phyloP scores from a whole-genome alignment of 2,888 invertebrate species.

The Scaptomyza tumidula region DNA sequence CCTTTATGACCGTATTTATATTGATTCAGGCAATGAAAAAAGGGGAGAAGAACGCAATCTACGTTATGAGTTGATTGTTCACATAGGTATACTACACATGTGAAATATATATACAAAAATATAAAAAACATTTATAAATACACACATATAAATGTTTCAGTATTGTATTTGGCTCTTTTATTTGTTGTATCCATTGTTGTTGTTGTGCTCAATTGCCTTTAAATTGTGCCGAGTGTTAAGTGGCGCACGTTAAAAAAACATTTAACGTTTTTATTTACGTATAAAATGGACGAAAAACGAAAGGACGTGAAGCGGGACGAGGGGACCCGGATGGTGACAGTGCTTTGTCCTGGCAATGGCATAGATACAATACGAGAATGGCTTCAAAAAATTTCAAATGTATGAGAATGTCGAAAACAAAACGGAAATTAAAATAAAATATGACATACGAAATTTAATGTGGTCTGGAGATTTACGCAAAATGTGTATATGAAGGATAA shows the following conservation, averaged over 20 bases:
- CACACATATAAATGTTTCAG: constrained; percentile 31
- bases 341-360: constrained; percentile 65
- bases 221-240: constrained; percentile 78
- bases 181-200: constrained; percentile 57
- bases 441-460: constrained; percentile 39
- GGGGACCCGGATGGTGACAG: constrained; percentile 50
- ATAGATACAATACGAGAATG: constrained; percentile 51
- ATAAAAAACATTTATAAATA: too few relatives aligned
- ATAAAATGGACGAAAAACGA: constrained; percentile 50
- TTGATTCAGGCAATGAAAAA: constrained; percentile 25
- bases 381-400: constrained; percentile 26
- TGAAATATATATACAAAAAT: constrained; percentile 3
- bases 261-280: constrained; percentile 80
- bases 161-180: constrained; percentile 45
- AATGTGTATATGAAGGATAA: neutral
- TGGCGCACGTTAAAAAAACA: constrained; percentile 78
- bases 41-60: constrained; percentile 11
- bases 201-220: constrained; percentile 76
- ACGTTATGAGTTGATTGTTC: constrained; percentile 22
- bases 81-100: constrained; percentile 10
- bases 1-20: constrained; percentile 20
- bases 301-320: too few relatives aligned
- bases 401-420: constrained; percentile 37
- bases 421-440: constrained; percentile 78
- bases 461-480: constrained; percentile 6